Conservation (phyloP, 2,888 invertebrate genomes). For the Imbricaverruca yamaguchii region DNA sequence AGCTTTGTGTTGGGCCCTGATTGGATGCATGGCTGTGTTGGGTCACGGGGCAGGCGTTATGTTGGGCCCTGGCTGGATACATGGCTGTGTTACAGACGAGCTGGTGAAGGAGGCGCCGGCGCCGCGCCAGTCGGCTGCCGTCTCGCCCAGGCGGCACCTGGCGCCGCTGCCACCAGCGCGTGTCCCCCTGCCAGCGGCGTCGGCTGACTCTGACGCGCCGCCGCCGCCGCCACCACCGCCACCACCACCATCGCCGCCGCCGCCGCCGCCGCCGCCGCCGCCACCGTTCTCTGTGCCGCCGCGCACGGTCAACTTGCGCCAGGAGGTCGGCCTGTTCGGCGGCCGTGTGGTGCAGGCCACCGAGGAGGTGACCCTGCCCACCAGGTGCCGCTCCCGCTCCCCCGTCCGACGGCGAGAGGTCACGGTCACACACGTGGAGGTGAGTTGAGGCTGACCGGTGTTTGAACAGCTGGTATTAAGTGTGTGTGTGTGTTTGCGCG, state of each 20-base stretch:
- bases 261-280: constrained; percentile 5
- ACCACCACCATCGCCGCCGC: constrained; percentile 22
- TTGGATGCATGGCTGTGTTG: not conserved
- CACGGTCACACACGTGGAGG: not conserved
- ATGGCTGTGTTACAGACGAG: not conserved
- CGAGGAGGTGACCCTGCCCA: not conserved
- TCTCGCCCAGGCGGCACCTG: not conserved
- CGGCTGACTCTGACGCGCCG: constrained; percentile 22
- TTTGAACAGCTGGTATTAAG: too few species aligned
- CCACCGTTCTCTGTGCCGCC: not conserved
- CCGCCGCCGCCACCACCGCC: constrained; percentile 23
- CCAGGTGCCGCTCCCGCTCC: not conserved
- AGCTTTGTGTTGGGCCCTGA: too few species aligned
- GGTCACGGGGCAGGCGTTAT: too few species aligned
- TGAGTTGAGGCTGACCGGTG: not conserved
- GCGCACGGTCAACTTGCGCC: constrained; percentile 30
- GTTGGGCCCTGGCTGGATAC: too few species aligned
- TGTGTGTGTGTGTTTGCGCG: too few species aligned
- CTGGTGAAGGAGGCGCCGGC: constrained; percentile 10
- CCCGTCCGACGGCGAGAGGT: not conserved
- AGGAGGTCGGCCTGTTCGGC: constrained; percentile 29
- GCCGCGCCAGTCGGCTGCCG: not conserved
- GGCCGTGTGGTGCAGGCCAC: not conserved
- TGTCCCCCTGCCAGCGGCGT: not conserved
- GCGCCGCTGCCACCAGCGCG: constrained; percentile 6